Base-by-base conservation (phyloP, 2,888 invertebrate species). In the Synanthedon myopaeformis region DNA sequence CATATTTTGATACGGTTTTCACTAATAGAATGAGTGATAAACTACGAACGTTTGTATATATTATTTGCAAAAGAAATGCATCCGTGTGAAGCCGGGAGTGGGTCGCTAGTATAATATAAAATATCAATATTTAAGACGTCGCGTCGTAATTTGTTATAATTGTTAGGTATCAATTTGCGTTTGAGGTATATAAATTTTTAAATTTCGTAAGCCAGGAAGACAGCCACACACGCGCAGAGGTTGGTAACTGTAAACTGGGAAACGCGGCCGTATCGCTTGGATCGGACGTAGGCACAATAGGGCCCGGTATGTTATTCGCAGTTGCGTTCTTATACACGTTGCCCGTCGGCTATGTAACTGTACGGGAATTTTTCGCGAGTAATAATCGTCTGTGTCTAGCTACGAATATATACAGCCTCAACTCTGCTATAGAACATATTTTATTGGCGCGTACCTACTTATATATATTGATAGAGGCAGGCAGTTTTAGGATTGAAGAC, bases 211-310 rank as follows among this genome's bases (percentile, higher is more conserved):
- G 4, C 49, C 49, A 19, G 23, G 19, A 49, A 50, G 52, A 56
- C 56, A 57, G 53, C 55, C 62, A 59, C 62, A 61, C 49, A 49
- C 57, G 58, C 56, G 58, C 58, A 62, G 58, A 59, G 59, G 59
- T 55, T 54, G 57, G 59, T 67, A 67, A 67, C 67, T 66, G 67
- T 67, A 64, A 62, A 63, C 57, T 57, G 57, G 58, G 59, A 59
- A 61, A 61, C 64, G 61, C 57, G 59, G 53, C 58, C 49, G 49
- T 67, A 67, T 67, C 67, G 59, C 55, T 14, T 35, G 52, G 57
- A 67, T 66, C 66, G 56, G 59, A 57, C 56, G 58, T 17, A 14
- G 42, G 55, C 64, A 68, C 68, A 69, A 69, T 69, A 63, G 68
- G 51, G 19, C 28, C 56, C 57, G 53, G 58, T 64, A 61, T 66